Percentiles rank a stretch among this genome's conserved stretches.
phyloP scores from a whole-genome alignment of 2,113 vertebrate genomes.

The Myotis davidii region DNA sequence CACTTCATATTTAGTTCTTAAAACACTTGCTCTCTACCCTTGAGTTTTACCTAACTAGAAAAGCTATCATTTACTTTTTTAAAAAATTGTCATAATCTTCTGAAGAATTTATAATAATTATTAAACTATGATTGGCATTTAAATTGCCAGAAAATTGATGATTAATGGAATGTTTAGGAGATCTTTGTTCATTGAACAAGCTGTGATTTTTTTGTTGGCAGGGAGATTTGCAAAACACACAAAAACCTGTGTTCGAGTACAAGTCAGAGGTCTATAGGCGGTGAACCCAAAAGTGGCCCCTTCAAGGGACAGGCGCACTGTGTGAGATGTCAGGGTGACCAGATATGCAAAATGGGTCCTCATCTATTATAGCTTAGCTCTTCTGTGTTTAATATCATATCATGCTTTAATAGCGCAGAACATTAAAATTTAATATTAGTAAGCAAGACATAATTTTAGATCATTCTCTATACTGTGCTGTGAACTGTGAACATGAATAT shows the following conservation, averaged over 20 bases:
- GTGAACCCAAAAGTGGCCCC: not conserved
- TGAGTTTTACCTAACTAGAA: slow-evolving; percentile 27
- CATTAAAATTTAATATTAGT: not conserved
- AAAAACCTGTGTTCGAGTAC: not conserved
- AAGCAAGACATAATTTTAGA: not conserved
- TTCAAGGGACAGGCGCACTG: rapidly evolving
- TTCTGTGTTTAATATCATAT: too few relatives aligned
- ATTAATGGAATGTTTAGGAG: not conserved
- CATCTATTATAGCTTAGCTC: not conserved
- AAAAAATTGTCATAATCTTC: not conserved
- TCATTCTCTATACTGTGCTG: not conserved
- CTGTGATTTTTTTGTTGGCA: not conserved
- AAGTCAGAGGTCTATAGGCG: not conserved
- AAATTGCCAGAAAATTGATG: not conserved
- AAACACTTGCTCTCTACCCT: not conserved
- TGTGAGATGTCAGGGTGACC: too few relatives aligned
- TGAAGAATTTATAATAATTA: not conserved
- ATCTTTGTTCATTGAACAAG: not conserved
- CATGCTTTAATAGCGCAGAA: not conserved
- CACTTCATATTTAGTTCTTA: not conserved
- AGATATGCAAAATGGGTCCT: rapidly evolving
- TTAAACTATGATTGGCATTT: not conserved
- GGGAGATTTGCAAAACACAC: not conserved
- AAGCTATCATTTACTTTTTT: not conserved
- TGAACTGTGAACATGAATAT: not conserved